Evolutionary conservation across 1,140 invertebrate species (phyloP), one percentile per base, ranked within the genome.

Genomic region (Campodea augens): DNA sequence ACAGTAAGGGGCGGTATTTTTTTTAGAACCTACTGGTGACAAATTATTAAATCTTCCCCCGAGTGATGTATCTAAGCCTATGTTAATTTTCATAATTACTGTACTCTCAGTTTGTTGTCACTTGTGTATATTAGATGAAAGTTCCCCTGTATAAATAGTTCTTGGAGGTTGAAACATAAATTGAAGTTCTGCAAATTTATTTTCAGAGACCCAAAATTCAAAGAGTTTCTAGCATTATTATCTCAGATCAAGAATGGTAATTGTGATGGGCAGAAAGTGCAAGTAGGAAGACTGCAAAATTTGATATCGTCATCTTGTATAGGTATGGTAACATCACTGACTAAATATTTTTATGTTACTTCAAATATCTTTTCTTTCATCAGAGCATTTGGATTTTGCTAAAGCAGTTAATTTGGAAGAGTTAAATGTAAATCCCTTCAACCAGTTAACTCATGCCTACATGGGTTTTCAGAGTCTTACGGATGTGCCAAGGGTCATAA

Each of bases 191-290:
- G n/a, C n/a, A n/a, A n/a, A n/a, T n/a, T n/a, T n/a, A n/a, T n/a
- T n/a, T n/a, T n/a, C 49, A 78, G 90, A 48, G 92, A 97, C 70
- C 85, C 88, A 13, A 88, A 98, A 62, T 96, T 97, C 59, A 85
- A 88, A 57, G 83, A 95, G 65, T 91, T 98, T 80, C 63, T 99
- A 1, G 89, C 97, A 60, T 67, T 99, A 25, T 75, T 98, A 56
- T 89, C 93, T 12, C 89, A 91, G 81, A 68, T 98, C 12, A 98
- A 98, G 62, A 92, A 92, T 64, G 93, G 93, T 4, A 79, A 86
- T 57, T 91, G 92, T 56, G 87, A 95, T 63, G 86, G 85, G 21
- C 78, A 95, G 38, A 89, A 97, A 70, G 88, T 98, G 7, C 69
- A 92, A 53, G 80, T 95, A 38, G 95, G 93, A 10, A 67, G 93